Base-by-base conservation (phyloP, 2,888 invertebrate species). In the Rotaria socialis region DNA sequence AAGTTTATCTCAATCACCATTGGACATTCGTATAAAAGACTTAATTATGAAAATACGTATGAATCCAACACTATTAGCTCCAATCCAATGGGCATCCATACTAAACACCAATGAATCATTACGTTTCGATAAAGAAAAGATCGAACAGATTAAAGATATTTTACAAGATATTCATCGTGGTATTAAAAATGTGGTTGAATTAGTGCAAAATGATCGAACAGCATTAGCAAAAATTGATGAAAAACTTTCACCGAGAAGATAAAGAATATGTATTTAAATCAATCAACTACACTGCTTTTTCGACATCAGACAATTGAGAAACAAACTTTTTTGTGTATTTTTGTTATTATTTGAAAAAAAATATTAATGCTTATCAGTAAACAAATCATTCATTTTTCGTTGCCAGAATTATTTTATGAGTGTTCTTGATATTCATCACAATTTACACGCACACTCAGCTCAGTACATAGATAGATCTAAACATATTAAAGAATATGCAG, bases 111-210 rank as follows among this genome's bases (percentile, higher is more conserved):
- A 43, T 80, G 67, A 67, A 67, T 35, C 67, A 41, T 67, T 67
- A 67, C 67, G 67, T 35, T 47, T 80, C 35, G 80, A 80, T 47
- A 80, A 80, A 47, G 80, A 80, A 2, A 80, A 80, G 47, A 47
- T 80, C 7, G 80, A 80, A n/a, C 43, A 43, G 47, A 80, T 80
- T 14, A 80, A 80, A 47, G 80, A 80, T 80, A 80, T 80, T 47
- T 80, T 80, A 80, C 80, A 80, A 47, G 80, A 80, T 47, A 80
- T 80, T 47, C 80, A 80, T 80, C 80, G 80, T 24, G 80, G 80
- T n/a, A 80, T 80, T 80, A 80, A 80, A 47, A 80, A 80, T 47
- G 47, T 80, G 14, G 80, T 80, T 11, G 80, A 80, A 80, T n/a
- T 80, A 47, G 80, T 80, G n/a, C 80, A 80, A 80, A 80, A 47